Base-by-base conservation (phyloP, 2,888 invertebrate genomes). In the Aromia moschata region DNA sequence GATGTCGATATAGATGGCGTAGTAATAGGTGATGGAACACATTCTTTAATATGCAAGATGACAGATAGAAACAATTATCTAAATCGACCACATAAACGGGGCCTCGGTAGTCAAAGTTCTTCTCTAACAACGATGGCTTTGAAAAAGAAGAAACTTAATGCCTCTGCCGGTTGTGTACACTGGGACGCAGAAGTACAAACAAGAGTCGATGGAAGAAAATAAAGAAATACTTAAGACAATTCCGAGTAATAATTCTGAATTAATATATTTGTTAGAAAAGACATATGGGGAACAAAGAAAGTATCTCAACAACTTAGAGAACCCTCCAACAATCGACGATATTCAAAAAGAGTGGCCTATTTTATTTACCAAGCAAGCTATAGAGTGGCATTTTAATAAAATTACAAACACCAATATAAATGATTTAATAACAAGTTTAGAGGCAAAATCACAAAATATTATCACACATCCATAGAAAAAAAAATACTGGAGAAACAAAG, bases 1-100 rank as follows among this genome's bases (percentile, higher is more conserved):
- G 71, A 72, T 55, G 33, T 54, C 4, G 70, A 70, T 56, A 64
- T 67, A 14, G 68, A 72, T 46, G 68, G 68, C 10, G 57, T 65
- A 7, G 60, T 60, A 1, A 16, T 70, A 9, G 70, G 68, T 1
- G 66, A 70, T 54, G 70, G 67, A 30, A 52, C 41, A n/a, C 58
- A 71, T 44, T 59, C 67, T 12, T 1, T 67, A 5, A 43, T 58
- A 12, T 52, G 36, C 5, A 71, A 70, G 56, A 31, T 71, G 33
- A 37, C 49, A 15, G 69, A 70, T 16, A 45, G 69, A 37, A 67
- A 68, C 40, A 63, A 63, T 41, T 70, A 70, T 43, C 51, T 71
- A n/a, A 69, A 70, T 51, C 31, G 71, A 17, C 69, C 66, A 2
- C 62, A 64, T 25, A 69, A 68, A 38, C 20, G 25, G 25, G 9